Percentiles rank a stretch among this genome's conserved stretches.
phyloP scores from a whole-genome alignment of 2,797 vertebrate genomes.

The Centroberyx gerrardi region DNA sequence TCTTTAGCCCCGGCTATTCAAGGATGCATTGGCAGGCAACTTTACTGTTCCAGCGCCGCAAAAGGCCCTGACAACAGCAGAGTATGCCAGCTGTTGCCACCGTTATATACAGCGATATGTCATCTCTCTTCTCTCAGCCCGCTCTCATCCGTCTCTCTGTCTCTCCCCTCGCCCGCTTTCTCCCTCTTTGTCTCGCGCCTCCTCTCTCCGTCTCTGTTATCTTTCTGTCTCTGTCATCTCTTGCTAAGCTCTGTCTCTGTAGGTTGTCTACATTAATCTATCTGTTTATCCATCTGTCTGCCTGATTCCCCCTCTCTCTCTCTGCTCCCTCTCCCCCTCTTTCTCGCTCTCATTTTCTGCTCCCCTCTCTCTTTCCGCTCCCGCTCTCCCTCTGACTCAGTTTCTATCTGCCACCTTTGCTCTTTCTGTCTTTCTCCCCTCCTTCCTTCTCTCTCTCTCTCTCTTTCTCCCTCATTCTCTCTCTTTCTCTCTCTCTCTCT shows the following conservation, averaged over 20 bases:
- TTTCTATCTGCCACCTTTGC: not conserved
- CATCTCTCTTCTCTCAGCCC: constrained; percentile 57
- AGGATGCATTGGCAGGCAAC: constrained; percentile 63
- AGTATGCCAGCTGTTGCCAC: constrained; percentile 74
- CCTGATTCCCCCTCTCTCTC: not conserved
- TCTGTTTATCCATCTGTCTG: constrained; percentile 55
- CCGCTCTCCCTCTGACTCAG: not conserved
- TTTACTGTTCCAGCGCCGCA: constrained; percentile 44
- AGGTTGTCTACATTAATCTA: constrained; percentile 52
- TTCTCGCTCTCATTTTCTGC: not conserved
- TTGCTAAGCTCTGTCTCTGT: constrained; percentile 38
- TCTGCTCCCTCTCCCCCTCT: too few species aligned
- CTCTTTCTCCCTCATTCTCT: not conserved
- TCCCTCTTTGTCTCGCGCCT: not conserved
- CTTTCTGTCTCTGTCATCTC: constrained; percentile 58
- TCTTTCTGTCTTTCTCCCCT: not conserved
- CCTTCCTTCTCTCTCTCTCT: not conserved
- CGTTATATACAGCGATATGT: constrained; percentile 70
- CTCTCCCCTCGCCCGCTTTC: not conserved
- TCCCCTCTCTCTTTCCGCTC: constrained; percentile 2
- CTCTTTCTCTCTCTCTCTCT: not conserved
- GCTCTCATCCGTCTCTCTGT: constrained; percentile 55
- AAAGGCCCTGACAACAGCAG: constrained; percentile 65
- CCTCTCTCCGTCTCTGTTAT: constrained; percentile 34
- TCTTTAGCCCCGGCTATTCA: constrained; percentile 67